phyloP scores from a whole-genome alignment of 2,888 invertebrate species.

The Machimus rusticus region DNA sequence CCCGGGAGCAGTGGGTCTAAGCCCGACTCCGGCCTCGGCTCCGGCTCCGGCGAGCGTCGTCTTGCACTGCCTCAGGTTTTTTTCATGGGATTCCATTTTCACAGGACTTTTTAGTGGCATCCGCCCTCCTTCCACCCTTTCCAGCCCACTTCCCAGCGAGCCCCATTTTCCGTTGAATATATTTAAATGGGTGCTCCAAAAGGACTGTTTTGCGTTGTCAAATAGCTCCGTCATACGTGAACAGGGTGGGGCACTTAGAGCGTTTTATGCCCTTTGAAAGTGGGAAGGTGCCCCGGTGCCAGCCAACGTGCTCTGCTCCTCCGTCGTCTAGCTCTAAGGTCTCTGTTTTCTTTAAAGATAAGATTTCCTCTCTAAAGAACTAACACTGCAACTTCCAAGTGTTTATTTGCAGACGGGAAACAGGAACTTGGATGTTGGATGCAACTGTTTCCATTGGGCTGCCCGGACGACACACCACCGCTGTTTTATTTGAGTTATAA shows the following conservation, averaged over 20 bases:
- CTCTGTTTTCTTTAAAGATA: background rate
- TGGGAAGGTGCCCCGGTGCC: background rate
- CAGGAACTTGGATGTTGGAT: background rate
- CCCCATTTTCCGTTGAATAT: background rate
- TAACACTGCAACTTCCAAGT: background rate
- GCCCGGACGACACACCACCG: background rate
- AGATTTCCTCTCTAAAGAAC: background rate
- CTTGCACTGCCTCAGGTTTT: background rate
- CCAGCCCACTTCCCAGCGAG: background rate
- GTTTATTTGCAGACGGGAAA: background rate
- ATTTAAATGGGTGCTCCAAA: background rate
- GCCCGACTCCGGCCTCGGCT: background rate
- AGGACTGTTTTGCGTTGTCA: background rate
- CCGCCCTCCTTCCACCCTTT: background rate
- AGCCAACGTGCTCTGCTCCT: background rate
- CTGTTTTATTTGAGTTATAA: background rate
- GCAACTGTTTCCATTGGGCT: background rate
- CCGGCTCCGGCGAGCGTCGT: background rate
- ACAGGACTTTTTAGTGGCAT: background rate
- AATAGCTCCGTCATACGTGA: background rate
- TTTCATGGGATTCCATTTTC: background rate
- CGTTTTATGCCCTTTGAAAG: background rate
- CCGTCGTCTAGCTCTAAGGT: background rate
- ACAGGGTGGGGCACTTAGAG: background rate
- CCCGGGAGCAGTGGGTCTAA: background rate